Conservation (phyloP, 2,113 vertebrate species). For the Tragelaphus strepsiceros region DNA sequence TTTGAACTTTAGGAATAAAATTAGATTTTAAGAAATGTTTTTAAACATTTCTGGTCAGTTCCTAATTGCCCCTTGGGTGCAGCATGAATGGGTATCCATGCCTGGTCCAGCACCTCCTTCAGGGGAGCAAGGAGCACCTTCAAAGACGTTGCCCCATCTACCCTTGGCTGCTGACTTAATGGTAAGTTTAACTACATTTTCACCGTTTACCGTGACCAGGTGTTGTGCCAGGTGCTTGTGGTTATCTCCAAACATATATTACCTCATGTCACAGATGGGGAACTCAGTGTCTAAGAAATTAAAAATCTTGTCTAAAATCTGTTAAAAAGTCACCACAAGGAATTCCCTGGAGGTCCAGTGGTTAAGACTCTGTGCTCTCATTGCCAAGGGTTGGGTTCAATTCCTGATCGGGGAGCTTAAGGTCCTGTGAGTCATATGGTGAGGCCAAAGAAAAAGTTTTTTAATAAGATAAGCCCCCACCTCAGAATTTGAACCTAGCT, state of each 20-base stretch:
- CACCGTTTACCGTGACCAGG: background rate
- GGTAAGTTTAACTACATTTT: background rate
- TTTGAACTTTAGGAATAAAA: slow-evolving; percentile 76
- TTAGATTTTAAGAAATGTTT: slow-evolving; percentile 71
- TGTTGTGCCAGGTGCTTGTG: background rate
- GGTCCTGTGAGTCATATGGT: background rate
- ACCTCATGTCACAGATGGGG: background rate
- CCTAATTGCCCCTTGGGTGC: background rate
- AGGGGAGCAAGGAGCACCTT: background rate
- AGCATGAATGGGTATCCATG: background rate
- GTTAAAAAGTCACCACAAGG: background rate
- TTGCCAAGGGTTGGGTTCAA: background rate
- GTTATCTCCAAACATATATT: background rate
- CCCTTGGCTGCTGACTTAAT: background rate
- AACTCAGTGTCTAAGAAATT: background rate
- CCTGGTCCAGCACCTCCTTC: background rate
- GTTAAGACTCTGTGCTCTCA: background rate
- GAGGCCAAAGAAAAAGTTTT: background rate
- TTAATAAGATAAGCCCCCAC: background rate
- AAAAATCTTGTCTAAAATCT: background rate
- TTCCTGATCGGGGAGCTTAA: background rate
- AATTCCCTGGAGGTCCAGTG: background rate
- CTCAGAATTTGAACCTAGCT: background rate
- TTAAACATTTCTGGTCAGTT: slow-evolving; percentile 17
- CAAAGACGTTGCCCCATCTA: background rate